Base-by-base conservation (phyloP, 2,888 invertebrate genomes). In the Colletes collaris region DNA sequence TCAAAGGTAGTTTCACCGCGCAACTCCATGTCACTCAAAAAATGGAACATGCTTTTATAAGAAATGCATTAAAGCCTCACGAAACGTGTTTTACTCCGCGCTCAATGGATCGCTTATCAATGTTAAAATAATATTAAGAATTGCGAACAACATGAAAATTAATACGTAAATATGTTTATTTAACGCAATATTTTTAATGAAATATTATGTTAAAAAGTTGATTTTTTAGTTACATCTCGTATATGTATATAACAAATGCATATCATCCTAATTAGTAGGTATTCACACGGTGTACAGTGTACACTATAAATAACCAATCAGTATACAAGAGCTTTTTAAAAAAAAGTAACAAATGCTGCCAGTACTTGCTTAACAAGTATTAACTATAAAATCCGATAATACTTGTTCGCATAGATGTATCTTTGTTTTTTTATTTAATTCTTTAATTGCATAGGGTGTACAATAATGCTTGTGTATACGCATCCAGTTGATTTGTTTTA, bases 271-370 rank as follows among this genome's bases (percentile, higher is more conserved):
- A 50, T 68, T 53, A 55, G 60, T 46, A 46, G 8, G 58, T 64
- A 50, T 68, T 72, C 55, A 49, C 58, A 66, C 67, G 58, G 62
- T 11, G 37, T 67, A 60, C 56, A 50, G 62, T 11, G 37, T 67
- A 60, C 56, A 50, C 40, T 79, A 62, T 67, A n/a, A n/a, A 67
- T 60, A 71, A 77, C 40, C 53, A 52, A 78, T 67, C 52, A 44
- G 49, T 52, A 78, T 19, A 71, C 27, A 52, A 56, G 50, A 68
- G 56, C 68, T 6, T 65, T 46, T 79, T 66, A 76, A 72, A 64
- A 64, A 58, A 52, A 73, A 78, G 37, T 82, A 73, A 76, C 72
- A 72, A 82, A 76, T 80, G 65, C 60, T 56, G 62, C 4, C 49
- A 66, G 49, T 68, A 64, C 64, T 65, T 19, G 50, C 16, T 60